Evolutionary conservation across 1,140 invertebrate species (phyloP).

Genomic region (Heliconius melpomene): DNA sequence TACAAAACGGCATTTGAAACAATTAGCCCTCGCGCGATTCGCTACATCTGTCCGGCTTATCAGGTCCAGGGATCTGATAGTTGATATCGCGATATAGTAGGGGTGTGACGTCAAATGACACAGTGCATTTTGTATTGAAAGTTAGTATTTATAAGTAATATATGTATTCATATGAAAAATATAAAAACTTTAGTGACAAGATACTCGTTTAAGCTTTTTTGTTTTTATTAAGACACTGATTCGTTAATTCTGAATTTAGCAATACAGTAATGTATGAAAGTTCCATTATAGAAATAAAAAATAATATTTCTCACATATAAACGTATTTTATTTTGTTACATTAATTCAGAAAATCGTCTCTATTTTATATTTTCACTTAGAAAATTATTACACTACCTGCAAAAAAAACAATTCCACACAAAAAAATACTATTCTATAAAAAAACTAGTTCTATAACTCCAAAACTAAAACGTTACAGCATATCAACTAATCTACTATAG

Average conservation of each 20-base stretch:
- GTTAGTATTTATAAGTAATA: background rate
- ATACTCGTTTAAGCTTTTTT: background rate
- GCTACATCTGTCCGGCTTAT: conserved; percentile 20
- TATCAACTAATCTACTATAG: background rate
- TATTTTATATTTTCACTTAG: background rate
- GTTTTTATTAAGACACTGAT: no score
- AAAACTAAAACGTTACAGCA: background rate
- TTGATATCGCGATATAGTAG: background rate
- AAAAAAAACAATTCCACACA: no score
- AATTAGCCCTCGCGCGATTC: conserved; percentile 14
- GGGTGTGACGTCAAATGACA: background rate
- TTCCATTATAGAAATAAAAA: no score
- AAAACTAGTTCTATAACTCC: background rate
- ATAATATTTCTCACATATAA: background rate
- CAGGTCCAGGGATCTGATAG: background rate
- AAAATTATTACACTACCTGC: no score
- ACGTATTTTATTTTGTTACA: background rate
- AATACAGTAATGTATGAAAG: no score
- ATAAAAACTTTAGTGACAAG: background rate
- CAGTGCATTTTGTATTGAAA: background rate
- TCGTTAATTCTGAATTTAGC: no score
- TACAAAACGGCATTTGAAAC: conserved; percentile 22
- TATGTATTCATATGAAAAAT: no score
- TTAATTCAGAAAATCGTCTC: background rate
- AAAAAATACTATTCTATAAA: background rate